A percentile compares a stretch with the other conserved stretches of the same genome.
phyloP scores from a whole-genome alignment of 2,888 invertebrate species.

The Phyllotreta striolata region DNA sequence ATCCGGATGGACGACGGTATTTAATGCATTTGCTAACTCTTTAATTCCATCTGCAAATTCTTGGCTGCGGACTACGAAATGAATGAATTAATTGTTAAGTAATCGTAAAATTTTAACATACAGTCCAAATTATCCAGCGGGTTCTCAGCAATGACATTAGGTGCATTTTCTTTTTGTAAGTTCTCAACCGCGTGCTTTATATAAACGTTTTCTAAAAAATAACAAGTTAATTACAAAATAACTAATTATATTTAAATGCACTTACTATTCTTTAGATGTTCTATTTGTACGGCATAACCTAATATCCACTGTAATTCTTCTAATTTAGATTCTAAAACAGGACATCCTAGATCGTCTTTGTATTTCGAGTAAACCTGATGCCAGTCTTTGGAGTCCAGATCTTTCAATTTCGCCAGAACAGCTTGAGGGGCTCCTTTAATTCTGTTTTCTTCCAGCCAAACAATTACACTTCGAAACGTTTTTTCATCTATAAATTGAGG shows the following conservation, averaged over 20 bases:
- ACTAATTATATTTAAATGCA: slow-evolving; percentile 25
- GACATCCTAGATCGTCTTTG: slow-evolving; percentile 78
- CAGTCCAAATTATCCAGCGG: slow-evolving; percentile 87
- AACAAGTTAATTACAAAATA: slow-evolving; percentile 29
- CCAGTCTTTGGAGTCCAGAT: slow-evolving; percentile 75
- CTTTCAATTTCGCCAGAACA: slow-evolving; percentile 77
- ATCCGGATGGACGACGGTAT: slow-evolving; percentile 82
- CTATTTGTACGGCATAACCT: slow-evolving; percentile 82
- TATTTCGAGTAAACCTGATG: slow-evolving; percentile 75
- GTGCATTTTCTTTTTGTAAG: slow-evolving; percentile 68
- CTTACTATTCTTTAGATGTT: slow-evolving; percentile 81
- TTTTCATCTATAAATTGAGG: slow-evolving; percentile 71
- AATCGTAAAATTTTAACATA: slow-evolving; percentile 63
- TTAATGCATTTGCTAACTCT: slow-evolving; percentile 78
- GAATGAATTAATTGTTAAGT: slow-evolving; percentile 65
- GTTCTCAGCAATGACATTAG: slow-evolving; percentile 80
- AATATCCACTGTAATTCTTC: slow-evolving; percentile 88
- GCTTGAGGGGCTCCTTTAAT: slow-evolving; percentile 88
- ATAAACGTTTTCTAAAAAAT: slow-evolving; percentile 73
- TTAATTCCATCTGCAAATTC: slow-evolving; percentile 87
- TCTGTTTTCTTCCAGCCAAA: slow-evolving; percentile 95
- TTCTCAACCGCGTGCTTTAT: slow-evolving; percentile 71
- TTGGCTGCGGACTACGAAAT: slow-evolving; percentile 74
- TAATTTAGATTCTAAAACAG: slow-evolving; percentile 65
- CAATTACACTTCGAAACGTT: slow-evolving; percentile 79